Conservation (phyloP, 2,797 vertebrate genomes). For the Rhynchonycteris naso region DNA sequence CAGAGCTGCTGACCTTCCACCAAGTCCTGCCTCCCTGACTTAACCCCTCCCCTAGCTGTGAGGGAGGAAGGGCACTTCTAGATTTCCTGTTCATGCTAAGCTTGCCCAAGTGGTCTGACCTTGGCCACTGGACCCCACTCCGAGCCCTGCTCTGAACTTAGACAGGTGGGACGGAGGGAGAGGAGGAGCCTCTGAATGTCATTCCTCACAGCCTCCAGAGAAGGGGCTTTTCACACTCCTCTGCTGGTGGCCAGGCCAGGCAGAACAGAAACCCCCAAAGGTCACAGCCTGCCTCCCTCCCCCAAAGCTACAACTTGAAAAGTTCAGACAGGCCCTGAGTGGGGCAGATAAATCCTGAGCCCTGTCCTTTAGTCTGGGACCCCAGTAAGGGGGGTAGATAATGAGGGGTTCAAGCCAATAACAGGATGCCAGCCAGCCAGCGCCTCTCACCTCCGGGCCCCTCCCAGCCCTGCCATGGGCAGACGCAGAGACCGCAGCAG, state of each 20-base stretch:
- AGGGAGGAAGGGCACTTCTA: background rate
- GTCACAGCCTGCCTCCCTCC: conserved; percentile 52
- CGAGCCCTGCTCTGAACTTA: background rate
- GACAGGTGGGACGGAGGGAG: background rate
- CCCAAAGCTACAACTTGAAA: background rate
- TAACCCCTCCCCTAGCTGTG: rapidly evolving
- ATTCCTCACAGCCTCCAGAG: background rate
- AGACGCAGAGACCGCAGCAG: background rate
- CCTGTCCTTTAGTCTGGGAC: background rate
- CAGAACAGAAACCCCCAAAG: conserved; percentile 66
- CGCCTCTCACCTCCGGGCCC: background rate
- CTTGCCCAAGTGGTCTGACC: background rate
- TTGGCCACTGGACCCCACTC: background rate
- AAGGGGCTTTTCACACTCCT: conserved; percentile 41
- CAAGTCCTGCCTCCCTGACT: background rate
- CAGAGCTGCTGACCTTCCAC: rapidly evolving
- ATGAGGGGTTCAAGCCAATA: background rate
- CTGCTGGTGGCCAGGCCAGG: background rate
- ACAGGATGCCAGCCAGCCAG: background rate
- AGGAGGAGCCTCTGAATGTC: background rate
- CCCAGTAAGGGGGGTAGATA: too few relatives aligned
- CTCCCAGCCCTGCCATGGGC: background rate
- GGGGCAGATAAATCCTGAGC: background rate
- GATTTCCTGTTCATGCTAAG: background rate
- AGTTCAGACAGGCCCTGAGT: conserved; percentile 15